Conservation (phyloP, 2,888 invertebrate species). For the Panzeria rudis region DNA sequence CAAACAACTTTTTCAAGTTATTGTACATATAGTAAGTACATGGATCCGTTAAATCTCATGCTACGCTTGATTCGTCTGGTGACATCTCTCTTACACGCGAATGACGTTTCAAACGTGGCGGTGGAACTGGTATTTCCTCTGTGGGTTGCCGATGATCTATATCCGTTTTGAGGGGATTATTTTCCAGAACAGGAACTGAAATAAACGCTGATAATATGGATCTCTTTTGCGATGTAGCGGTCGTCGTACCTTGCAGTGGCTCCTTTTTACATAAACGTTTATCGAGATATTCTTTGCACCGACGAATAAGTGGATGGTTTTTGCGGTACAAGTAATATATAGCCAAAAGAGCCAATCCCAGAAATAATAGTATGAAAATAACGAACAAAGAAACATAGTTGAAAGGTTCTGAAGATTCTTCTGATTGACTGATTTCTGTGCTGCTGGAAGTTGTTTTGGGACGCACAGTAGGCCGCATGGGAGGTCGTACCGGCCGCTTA, state of each 20-base stretch:
- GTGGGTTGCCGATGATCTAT: constrained; percentile 39
- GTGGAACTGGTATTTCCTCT: constrained; percentile 78
- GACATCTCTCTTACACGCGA: constrained; percentile 78
- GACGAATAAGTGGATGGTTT: constrained; percentile 87
- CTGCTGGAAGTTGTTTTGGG: constrained; percentile 63
- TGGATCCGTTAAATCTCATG: constrained; percentile 63
- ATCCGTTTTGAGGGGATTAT: constrained; percentile 47
- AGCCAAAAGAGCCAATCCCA: constrained; percentile 87
- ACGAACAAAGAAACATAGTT: constrained; percentile 86
- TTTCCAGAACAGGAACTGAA: constrained; percentile 40
- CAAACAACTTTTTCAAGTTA: not conserved
- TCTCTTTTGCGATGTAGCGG: not conserved
- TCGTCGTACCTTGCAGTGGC: constrained; percentile 47
- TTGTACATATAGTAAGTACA: not conserved
- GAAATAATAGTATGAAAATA: constrained; percentile 87
- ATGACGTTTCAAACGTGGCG: constrained; percentile 81
- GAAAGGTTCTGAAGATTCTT: constrained; percentile 76
- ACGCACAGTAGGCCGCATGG: constrained; percentile 78
- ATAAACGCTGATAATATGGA: constrained; percentile 41
- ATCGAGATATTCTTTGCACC: constrained; percentile 54
- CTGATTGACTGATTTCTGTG: constrained; percentile 73
- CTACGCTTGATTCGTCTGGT: constrained; percentile 77
- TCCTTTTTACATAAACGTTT: constrained; percentile 58
- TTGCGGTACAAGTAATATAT: constrained; percentile 90
- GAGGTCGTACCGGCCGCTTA: constrained; percentile 82